phyloP scores from a whole-genome alignment of 2,113 vertebrate species.

The Anseranas semipalmata region DNA sequence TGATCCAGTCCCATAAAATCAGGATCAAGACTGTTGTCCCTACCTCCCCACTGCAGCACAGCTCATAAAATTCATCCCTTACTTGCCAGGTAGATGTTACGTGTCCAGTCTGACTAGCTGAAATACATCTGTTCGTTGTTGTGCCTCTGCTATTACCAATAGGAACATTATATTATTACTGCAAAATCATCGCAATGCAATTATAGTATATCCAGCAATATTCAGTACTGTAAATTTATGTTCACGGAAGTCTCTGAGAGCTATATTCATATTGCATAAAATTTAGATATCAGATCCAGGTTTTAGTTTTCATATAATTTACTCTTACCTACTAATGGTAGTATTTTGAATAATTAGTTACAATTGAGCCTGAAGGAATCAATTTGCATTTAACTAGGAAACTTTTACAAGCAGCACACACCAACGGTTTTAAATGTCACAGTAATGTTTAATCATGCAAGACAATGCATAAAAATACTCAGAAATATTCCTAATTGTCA shows the following conservation, averaged over 20 bases:
- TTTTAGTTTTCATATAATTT: slow-evolving; percentile 10
- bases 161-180: not conserved
- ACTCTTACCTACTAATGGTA: slow-evolving; percentile 9
- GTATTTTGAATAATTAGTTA: slow-evolving; percentile 53
- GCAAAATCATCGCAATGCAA: not conserved
- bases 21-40: not conserved
- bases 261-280: not conserved
- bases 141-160: not conserved
- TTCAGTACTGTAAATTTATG: not conserved
- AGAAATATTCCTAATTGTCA: not conserved
- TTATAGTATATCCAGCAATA: not conserved
- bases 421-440: slow-evolving; percentile 27
- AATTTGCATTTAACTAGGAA: slow-evolving; percentile 34
- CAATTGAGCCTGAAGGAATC: slow-evolving; percentile 43
- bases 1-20: slow-evolving; percentile 1
- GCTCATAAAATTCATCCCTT: not conserved
- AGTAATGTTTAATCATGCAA: not conserved
- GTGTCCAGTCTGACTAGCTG: not conserved
- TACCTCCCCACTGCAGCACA: not conserved
- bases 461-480: not conserved
- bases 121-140: not conserved
- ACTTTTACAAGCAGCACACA: not conserved
- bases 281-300: not conserved
- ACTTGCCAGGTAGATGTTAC: not conserved
- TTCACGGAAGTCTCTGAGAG: not conserved